Evolutionary conservation across 2,888 invertebrate species (phyloP).

Genomic region (Oasisia sp.): DNA sequence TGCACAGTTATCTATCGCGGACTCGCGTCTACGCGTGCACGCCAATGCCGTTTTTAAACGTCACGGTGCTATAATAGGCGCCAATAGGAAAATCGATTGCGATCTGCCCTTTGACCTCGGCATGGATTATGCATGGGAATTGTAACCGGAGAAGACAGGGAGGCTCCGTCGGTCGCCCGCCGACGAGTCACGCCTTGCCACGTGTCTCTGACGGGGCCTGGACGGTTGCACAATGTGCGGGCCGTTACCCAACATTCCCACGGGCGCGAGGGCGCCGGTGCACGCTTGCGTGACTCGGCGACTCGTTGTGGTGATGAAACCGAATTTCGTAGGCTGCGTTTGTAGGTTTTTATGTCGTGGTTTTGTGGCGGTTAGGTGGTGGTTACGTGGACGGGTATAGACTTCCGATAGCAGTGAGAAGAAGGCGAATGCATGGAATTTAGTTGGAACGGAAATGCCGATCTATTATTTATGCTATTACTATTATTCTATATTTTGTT

Average conservation of each 20-base stretch:
- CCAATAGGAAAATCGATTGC: not conserved
- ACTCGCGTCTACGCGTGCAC: too few relatives aligned
- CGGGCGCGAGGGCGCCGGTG: not conserved
- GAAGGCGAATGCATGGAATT: too few relatives aligned
- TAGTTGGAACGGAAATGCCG: too few relatives aligned
- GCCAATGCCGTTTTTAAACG: not conserved
- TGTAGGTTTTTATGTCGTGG: not conserved
- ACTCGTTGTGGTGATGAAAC: not conserved
- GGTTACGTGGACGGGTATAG: not conserved
- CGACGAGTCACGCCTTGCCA: not conserved
- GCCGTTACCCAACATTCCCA: not conserved
- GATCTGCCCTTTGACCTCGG: not conserved
- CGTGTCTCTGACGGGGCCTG: not conserved
- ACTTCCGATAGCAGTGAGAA: not conserved
- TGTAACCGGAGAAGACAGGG: not conserved
- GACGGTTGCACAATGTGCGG: not conserved
- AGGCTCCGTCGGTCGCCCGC: not conserved
- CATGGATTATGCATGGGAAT: slow-evolving; percentile 13
- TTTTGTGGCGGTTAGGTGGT: not conserved
- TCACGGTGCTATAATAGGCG: not conserved
- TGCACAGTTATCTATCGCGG: not conserved
- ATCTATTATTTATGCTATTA: too few relatives aligned
- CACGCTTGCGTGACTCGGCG: not conserved
- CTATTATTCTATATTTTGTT: too few relatives aligned
- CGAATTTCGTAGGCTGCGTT: not conserved